Evolutionary conservation across 2,113 vertebrate species (phyloP).

Genomic region (Sinocyclocheilus rhinocerous): DNA sequence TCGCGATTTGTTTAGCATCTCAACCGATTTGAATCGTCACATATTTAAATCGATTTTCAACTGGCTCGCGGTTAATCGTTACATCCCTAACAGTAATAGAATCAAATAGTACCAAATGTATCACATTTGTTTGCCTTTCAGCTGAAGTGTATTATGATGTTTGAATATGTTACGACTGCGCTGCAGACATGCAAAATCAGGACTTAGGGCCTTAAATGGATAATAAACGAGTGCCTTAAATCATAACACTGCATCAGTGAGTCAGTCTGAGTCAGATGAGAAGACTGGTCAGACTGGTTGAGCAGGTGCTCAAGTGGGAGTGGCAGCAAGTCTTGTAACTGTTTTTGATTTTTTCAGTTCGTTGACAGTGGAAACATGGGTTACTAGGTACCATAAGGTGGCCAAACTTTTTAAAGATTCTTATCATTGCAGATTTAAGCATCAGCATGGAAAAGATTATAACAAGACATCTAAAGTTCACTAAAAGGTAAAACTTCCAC

Average conservation of each 20-base stretch:
- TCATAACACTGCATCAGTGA: not conserved
- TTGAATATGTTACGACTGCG: not conserved
- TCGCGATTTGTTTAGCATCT: too few relatives aligned
- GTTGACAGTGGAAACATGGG: constrained; percentile 20
- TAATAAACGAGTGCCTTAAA: not conserved
- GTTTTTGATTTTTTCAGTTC: constrained; percentile 5
- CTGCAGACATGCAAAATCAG: constrained; percentile 29
- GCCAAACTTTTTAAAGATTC: not conserved
- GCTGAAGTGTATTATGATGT: not conserved
- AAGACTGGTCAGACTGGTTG: constrained; percentile 42
- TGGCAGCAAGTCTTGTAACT: not conserved
- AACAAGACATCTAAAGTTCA: constrained; percentile 5
- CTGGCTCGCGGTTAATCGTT: too few relatives aligned
- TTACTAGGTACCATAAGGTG: not conserved
- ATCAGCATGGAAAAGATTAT: not conserved
- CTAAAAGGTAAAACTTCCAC: constrained; percentile 15
- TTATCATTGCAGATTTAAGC: not conserved
- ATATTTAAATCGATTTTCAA: too few relatives aligned
- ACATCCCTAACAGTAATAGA: too few relatives aligned
- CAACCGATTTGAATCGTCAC: too few relatives aligned
- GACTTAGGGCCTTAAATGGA: not conserved
- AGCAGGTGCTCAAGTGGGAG: constrained; percentile 31
- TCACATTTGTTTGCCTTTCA: not conserved
- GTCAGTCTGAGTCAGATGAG: not conserved
- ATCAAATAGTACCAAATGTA: not conserved